These are phyloP conservation scores for Drosophila melanogaster DNA, from an alignment of 1,140 invertebrate genomes.

Conservation along the genomic window Release_6_plus_ISO1_MT NT_033777.3:19729501-19730000, in stretches of 20 bases:
- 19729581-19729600: too few relatives aligned
- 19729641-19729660: too few relatives aligned
- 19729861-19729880: constrained; percentile 58
- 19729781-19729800: constrained; percentile 6
- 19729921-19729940: constrained; percentile 65
- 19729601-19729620: too few relatives aligned
- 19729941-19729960: constrained; percentile 21
- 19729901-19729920: constrained; percentile 79
- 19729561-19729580: too few relatives aligned
- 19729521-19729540: too few relatives aligned
- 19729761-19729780: constrained; percentile 41
- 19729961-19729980: neutral
- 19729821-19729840: constrained; percentile 24
- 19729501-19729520: neutral
- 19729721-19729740: constrained; percentile 32
- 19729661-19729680: neutral
- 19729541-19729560: too few relatives aligned
- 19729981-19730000: neutral
- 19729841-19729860: constrained; percentile 31
- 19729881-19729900: constrained; percentile 83
- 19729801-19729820: constrained; percentile 34
- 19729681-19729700: constrained; percentile 3
- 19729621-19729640: too few relatives aligned
- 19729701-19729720: constrained; percentile 35
- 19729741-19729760: constrained; percentile 47